A percentile compares a stretch with the other conserved stretches of the same genome.
Conservation (phyloP, 2,888 invertebrate genomes). For the Hoplodrina blanda region DNA sequence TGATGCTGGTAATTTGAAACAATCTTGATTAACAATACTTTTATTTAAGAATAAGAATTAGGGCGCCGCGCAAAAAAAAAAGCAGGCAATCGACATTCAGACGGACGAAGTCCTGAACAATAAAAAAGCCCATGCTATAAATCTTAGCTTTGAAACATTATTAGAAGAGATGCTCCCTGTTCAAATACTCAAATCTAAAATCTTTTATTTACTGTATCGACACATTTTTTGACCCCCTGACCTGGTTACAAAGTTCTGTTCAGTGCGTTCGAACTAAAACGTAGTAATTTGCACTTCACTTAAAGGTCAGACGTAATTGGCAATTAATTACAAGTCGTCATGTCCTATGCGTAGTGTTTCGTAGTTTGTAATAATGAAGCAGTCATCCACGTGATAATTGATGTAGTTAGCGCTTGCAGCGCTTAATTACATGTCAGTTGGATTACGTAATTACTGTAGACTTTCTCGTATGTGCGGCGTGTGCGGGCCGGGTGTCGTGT, state of each 20-base stretch:
- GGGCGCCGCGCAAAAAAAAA: too few relatives aligned
- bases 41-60: too few relatives aligned
- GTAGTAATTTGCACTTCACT: slow-evolving; percentile 60
- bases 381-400: slow-evolving; percentile 69
- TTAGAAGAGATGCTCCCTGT: too few relatives aligned
- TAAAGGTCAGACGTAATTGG: slow-evolving; percentile 75
- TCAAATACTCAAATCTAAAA: too few relatives aligned
- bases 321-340: slow-evolving; percentile 77
- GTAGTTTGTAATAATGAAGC: slow-evolving; percentile 75
- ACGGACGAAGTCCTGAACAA: too few relatives aligned
- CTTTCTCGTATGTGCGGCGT: slow-evolving; percentile 38
- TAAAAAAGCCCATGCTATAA: too few relatives aligned
- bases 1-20: too few relatives aligned
- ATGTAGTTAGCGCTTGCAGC: slow-evolving; percentile 66
- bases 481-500: not conserved
- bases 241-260: slow-evolving; percentile 19
- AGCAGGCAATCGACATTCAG: too few relatives aligned
- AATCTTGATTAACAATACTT: too few relatives aligned
- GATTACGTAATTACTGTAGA: slow-evolving; percentile 60
- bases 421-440: slow-evolving; percentile 63
- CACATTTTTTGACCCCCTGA: slow-evolving; percentile 1
- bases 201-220: not conserved
- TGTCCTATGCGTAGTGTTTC: slow-evolving; percentile 62
- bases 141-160: too few relatives aligned
- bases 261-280: slow-evolving; percentile 30